These are phyloP conservation scores for Drosophila eugracilis DNA, from an alignment of 1,140 invertebrate species.

Conservation along the genomic window DNA sequence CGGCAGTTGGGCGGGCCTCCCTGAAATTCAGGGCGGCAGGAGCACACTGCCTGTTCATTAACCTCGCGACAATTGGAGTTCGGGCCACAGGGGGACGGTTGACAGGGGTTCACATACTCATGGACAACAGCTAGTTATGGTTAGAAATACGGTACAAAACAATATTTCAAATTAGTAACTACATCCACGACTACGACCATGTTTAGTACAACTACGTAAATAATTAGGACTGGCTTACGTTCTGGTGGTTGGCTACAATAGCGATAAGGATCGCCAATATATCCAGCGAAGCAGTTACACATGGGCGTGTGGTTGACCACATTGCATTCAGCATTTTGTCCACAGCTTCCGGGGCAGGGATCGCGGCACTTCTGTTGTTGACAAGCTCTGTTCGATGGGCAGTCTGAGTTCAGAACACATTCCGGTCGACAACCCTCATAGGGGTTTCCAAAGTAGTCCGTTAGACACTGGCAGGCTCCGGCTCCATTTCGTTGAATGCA, in stretches of 20 bases:
- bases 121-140: conserved; percentile 78
- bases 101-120: conserved; percentile 86
- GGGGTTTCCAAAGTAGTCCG: conserved; percentile 90
- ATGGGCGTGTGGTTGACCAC: conserved; percentile 91
- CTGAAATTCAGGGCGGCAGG: conserved; percentile 89
- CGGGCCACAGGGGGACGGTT: conserved; percentile 89
- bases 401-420: conserved; percentile 90
- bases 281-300: conserved; percentile 89
- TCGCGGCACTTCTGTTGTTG: conserved; percentile 91
- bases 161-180: conserved; percentile 72
- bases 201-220: conserved; percentile 49
- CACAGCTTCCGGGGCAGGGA: conserved; percentile 91
- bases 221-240: conserved; percentile 85
- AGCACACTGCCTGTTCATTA: conserved; percentile 89
- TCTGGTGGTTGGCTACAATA: conserved; percentile 86
- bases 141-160: conserved; percentile 55
- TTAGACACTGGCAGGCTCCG: conserved; percentile 90
- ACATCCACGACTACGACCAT: conserved; percentile 47
- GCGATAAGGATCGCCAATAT: conserved; percentile 89
- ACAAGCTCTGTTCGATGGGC: conserved; percentile 89
- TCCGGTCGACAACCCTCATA: conserved; percentile 91
- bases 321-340: conserved; percentile 90
- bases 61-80: conserved; percentile 88
- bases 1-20: conserved; percentile 91
- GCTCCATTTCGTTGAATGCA: conserved; percentile 88